phyloP scores from a whole-genome alignment of 2,888 invertebrate genomes.

The Hypena proboscidalis region DNA sequence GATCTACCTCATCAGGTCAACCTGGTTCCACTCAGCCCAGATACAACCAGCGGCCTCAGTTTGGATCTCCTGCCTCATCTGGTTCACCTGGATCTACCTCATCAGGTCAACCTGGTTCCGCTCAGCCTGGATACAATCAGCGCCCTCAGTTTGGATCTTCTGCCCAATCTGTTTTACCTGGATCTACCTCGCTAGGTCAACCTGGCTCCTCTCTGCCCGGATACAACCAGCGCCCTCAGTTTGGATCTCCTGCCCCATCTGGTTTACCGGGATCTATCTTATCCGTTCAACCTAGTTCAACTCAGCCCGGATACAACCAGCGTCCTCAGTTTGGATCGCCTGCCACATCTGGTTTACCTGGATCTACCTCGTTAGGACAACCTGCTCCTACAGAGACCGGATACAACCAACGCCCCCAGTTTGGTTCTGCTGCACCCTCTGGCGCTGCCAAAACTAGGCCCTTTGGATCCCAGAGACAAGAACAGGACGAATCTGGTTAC shows the following conservation, averaged over 20 bases:
- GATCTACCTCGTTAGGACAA: background rate
- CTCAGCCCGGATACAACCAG: constrained; percentile 30
- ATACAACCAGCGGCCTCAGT: constrained; percentile 22
- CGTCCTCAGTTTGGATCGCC: constrained; percentile 31
- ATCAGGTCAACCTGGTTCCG: constrained; percentile 11
- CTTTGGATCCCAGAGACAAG: constrained; percentile 13
- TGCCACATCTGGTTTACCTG: background rate
- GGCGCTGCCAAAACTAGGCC: no score
- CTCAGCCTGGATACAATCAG: constrained; percentile 6
- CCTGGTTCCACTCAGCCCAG: no score
- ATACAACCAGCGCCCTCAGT: constrained; percentile 37
- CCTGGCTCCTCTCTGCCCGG: constrained; percentile 12
- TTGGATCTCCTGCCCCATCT: constrained; percentile 10
- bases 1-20: constrained; percentile 12
- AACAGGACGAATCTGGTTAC: constrained; percentile 47
- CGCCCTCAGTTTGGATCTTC: background rate
- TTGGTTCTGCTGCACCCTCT: constrained; percentile 10
- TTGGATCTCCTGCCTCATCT: constrained; percentile 2
- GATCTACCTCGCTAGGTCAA: background rate
- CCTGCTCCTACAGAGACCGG: constrained; percentile 14
- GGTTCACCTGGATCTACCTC: constrained; percentile 7
- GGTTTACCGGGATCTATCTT: background rate
- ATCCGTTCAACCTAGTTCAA: background rate
- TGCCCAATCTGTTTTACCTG: background rate
- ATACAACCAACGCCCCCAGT: constrained; percentile 37